Evolutionary conservation across 1,140 invertebrate genomes (phyloP), one percentile per base, ranked within the genome.

Genomic region (Drosophila navojoa): DNA sequence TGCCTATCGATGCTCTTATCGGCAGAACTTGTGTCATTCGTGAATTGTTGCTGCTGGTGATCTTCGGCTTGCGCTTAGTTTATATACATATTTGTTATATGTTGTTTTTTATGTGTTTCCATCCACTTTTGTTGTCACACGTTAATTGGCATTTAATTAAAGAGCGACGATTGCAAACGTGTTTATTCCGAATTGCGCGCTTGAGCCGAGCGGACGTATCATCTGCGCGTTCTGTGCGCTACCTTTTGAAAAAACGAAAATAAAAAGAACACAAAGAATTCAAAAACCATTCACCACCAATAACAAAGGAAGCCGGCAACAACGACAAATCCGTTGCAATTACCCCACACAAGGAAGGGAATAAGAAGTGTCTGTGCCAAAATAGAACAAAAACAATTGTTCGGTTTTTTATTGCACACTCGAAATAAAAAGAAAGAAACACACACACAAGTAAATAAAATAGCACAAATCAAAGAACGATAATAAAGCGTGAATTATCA

Each of bases 101-200:
- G 52, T 67, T 53, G 53, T 63, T 44, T 53, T 42, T 47, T 57
- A 53, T 62, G 16, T 69, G 42, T 42, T 27, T 40, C 59, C 60
- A 72, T 40, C 59, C 60, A 76, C 66, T 72, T 73, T 79, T 86
- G 78, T 87, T 87, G 82, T 89, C 84, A 78, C 79, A 89, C 84
- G 84, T 89, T 89, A 89, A 89, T 89, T 89, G 84, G 68, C 85
- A 90, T 89, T 89, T 89, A 89, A 89, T 89, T 89, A 82, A 89
- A 67, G 79, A 73, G 47, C 72, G 73, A 84, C 77, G 50, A 76
- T 73, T 66, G 79, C 60, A 54, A 66, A 22, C 62, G 47, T 63
- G 52, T 55, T 89, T 84, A 87, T 87, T 87, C 77, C 69, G 77
- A 70, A 69, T 73, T 70, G 62, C 54, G 40, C 64, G 73, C 73